These are phyloP conservation scores for Trichechus manatus DNA, from an alignment of 2,113 vertebrate genomes.

Conservation along the genomic window DNA sequence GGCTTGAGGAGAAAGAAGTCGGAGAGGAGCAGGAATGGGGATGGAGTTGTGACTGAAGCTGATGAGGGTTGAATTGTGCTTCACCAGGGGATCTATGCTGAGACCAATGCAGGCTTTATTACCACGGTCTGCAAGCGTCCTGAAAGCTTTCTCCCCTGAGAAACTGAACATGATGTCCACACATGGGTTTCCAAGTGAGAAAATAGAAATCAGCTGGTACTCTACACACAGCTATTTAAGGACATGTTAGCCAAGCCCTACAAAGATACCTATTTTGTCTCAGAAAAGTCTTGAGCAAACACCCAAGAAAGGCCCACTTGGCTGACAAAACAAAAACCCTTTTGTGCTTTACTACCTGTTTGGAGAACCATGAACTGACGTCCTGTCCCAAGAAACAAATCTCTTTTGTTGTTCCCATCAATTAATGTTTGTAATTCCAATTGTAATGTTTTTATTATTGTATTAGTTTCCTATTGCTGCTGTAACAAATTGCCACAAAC, in stretches of 20 bases:
- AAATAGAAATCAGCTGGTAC: slow-evolving; percentile 42
- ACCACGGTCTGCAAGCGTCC: background rate
- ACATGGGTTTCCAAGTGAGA: background rate
- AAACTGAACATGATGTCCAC: background rate
- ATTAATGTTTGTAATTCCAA: background rate
- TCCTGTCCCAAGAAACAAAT: background rate
- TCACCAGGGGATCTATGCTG: background rate
- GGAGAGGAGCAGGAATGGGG: too few relatives aligned
- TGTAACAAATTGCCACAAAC: background rate
- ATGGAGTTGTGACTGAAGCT: background rate
- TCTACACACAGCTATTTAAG: background rate
- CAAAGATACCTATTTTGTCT: background rate
- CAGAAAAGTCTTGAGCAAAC: slow-evolving; percentile 9
- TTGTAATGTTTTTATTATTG: background rate
- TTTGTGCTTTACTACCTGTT: background rate
- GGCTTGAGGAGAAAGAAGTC: background rate
- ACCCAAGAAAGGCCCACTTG: background rate
- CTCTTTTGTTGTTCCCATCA: background rate
- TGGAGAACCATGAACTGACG: background rate
- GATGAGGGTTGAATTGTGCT: background rate
- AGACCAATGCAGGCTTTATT: background rate
- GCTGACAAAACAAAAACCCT: background rate
- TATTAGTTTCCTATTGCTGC: background rate
- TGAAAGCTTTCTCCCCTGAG: background rate
- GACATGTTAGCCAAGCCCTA: background rate